Base-by-base conservation (phyloP, 2,888 invertebrate species). In the Apomyelois bistriatella region DNA sequence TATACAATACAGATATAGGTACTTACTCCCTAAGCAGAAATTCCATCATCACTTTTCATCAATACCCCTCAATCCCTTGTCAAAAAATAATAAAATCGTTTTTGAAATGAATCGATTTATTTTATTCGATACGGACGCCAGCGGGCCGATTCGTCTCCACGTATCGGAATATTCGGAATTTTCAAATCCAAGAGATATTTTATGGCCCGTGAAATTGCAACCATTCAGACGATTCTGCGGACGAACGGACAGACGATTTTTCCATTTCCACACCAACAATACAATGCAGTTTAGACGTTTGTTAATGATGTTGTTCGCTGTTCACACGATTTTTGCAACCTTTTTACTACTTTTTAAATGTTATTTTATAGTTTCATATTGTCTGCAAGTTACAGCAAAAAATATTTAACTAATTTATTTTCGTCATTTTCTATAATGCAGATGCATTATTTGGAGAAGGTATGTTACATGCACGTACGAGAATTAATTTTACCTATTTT, bases 141-240 rank as follows among this genome's bases (percentile, higher is more conserved):
- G 61, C 76, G 65, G 64, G 63, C 72, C 74, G 76, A 73, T 79
- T 75, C 74, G 75, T 76, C 79, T 77, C 72, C 73, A 79, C 72
- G 70, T 64, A 72, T 77, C 70, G 72, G 72, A 76, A 75, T 76
- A 77, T 78, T 78, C 68, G 74, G 75, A 82, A 75, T 69, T 73
- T 74, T 46, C 46, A 46, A 46, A 46, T 46, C 46, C 46, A 16
- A 69, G 70, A 68, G 72, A 75, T 85, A 77, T 83, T 86, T 89
- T 89, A 90, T 90, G 88, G 79, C 76, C 80, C 90, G 85, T 90
- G 85, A 89, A 89, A 90, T 90, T 81, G 86, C 70, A 32, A 73
- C 75, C 72, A 80, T 85, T 85, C 80, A 85, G 72, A 72, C 69
- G 76, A 74, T 72, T 30, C 22, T 43, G 17, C 75, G 66, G 72